Percentiles rank a stretch among this genome's conserved stretches.
Conservation (phyloP, 2,113 vertebrate genomes). For the Anas platyrhynchos region DNA sequence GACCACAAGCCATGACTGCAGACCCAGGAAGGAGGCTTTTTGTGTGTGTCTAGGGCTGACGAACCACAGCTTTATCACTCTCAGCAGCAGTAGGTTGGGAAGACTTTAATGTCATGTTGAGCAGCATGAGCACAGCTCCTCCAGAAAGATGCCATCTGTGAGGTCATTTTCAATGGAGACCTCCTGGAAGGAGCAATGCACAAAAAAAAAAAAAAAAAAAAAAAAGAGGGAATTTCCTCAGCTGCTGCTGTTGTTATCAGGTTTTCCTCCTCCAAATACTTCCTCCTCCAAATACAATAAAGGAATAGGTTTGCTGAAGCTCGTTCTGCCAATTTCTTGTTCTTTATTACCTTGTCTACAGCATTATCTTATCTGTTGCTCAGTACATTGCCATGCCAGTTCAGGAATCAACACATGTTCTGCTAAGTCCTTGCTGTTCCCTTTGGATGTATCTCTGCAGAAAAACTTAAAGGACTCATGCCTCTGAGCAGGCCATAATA, state of each 20-base stretch:
- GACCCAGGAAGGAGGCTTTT: background rate
- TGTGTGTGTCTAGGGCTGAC: too few relatives aligned
- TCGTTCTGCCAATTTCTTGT: background rate
- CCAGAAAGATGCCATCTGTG: background rate
- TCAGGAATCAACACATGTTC: background rate
- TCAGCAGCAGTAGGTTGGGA: background rate
- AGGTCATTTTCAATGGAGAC: background rate
- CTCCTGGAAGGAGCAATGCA: background rate
- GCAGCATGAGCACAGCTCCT: background rate
- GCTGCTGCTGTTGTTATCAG: background rate
- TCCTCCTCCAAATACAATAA: background rate
- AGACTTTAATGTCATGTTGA: background rate
- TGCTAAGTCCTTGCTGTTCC: background rate
- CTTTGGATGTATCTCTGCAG: background rate
- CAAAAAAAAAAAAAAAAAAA: background rate
- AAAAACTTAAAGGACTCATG: background rate
- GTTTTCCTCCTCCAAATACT: background rate
- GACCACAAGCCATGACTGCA: rapidly evolving
- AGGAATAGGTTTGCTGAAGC: background rate
- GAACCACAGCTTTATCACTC: too few relatives aligned
- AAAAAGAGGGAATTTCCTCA: background rate
- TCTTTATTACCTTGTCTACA: conserved; percentile 1
- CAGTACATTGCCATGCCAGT: background rate
- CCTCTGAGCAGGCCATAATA: background rate
- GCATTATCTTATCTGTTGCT: background rate